Base-by-base conservation (phyloP, 2,113 vertebrate species). In the Petrocephalus zakoni region DNA sequence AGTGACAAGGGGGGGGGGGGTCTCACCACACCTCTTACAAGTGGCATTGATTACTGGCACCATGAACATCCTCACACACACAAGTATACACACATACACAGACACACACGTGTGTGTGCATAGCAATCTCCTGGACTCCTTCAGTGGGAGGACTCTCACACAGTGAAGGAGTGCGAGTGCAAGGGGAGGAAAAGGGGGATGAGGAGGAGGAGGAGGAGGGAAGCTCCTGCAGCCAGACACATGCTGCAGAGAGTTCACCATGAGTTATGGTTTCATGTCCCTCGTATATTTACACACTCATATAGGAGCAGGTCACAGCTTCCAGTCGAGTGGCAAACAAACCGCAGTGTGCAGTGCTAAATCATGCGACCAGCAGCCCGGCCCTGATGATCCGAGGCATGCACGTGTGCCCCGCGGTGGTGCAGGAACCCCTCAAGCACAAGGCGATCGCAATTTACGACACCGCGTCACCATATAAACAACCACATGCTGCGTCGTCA, bases 301-400 rank as follows among this genome's bases (percentile, higher is more conserved):
- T 53, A 85, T 92, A 89, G 92, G 91, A 68, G n/a, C 47, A 15
- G n/a, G 58, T 34, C 90, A 90, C 90, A 91, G 93, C 92, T 93
- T 93, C 93, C 90, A 93, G 93, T 91, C 88, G n/a, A 89, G 56
- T 52, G 86, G 88, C 85, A 82, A 89, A 88, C 92, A 93, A 91
- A 78, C 72, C 5, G 34, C 13, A 29, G 19, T 2, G 6, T 4
- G 5, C 1, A 34, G 5, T 29, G 5, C 34, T 78, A 42, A 78
- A 78, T 78, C 72, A 78, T 42, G 15, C 13, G 72, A 78, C 34
- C 72, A 19, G 17, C 72, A 78, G 29, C 72, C 15, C 29, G 0
- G 95, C 95, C 93, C 95, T 96, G 95, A 96, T 95, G 93, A 95
- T 95, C 96, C 95, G 94, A 91, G 94, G 95, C 94, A 93, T 94